phyloP scores from a whole-genome alignment of 2,797 vertebrate genomes.

The Heteromormyrus szaboi region DNA sequence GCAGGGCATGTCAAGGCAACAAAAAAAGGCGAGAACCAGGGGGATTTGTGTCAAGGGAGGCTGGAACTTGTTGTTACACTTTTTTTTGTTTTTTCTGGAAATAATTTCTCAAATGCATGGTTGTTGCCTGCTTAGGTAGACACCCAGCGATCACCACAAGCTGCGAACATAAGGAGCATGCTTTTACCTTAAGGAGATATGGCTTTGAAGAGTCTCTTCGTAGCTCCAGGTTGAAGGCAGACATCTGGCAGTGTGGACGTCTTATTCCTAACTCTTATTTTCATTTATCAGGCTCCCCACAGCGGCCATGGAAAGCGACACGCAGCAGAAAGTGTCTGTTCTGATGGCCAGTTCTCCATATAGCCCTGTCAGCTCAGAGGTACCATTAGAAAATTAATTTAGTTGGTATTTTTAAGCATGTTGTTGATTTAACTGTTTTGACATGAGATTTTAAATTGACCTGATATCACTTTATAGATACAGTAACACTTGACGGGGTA shows the following conservation, averaged over 20 bases:
- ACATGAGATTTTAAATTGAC: neutral
- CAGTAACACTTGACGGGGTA: neutral
- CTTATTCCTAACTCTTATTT: neutral
- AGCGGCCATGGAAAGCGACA: constrained; percentile 35
- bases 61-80: neutral
- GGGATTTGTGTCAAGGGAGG: neutral
- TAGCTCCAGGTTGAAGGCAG: neutral
- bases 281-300: constrained; percentile 38
- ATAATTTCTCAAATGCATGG: neutral
- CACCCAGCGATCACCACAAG: neutral
- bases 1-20: neutral
- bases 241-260: neutral
- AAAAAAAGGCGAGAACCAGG: neutral
- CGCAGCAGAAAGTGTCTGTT: constrained; percentile 26
- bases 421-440: neutral
- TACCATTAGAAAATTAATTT: constrained; percentile 20
- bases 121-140: neutral
- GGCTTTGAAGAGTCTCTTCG: neutral
- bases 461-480: neutral
- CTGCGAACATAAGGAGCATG: neutral
- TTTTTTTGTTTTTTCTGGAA: neutral
- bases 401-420: neutral
- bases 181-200: neutral
- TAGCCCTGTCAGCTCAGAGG: constrained; percentile 39
- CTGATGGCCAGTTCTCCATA: constrained; percentile 35